These are phyloP conservation scores for Embidobia sp. DNA, from an alignment of 2,888 invertebrate genomes.

Conservation along the genomic window DNA sequence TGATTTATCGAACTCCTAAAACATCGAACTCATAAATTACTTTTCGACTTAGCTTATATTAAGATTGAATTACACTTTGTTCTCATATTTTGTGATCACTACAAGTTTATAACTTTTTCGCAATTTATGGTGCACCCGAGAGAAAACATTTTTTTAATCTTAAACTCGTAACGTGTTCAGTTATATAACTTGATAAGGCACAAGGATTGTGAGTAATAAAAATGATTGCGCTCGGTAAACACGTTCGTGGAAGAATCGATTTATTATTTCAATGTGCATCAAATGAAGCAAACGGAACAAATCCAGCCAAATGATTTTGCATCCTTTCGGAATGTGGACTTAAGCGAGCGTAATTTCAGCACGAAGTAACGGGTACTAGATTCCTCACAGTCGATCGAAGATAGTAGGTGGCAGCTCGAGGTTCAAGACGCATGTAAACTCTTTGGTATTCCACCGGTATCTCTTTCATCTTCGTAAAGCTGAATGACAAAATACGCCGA, in stretches of 20 bases:
- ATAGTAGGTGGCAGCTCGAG: conserved; percentile 34
- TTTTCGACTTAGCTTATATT: too few relatives aligned
- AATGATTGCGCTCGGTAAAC: too few relatives aligned
- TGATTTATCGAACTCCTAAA: too few relatives aligned
- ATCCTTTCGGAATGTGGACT: conserved; percentile 23
- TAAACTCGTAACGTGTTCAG: too few relatives aligned
- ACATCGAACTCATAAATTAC: too few relatives aligned
- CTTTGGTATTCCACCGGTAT: conserved; percentile 55
- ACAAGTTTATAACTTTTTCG: too few relatives aligned
- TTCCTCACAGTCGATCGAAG: conserved; percentile 54
- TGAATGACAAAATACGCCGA: conserved; percentile 53
- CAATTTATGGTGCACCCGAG: too few relatives aligned
- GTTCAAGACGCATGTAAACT: conserved; percentile 51
- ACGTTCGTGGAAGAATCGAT: conserved; percentile 9
- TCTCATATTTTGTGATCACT: too few relatives aligned
- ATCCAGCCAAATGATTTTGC: conserved; percentile 29
- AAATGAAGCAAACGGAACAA: conserved; percentile 9
- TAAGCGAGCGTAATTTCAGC: conserved; percentile 53
- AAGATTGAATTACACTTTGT: too few relatives aligned
- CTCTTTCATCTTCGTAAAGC: conserved; percentile 54
- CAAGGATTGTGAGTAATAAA: too few relatives aligned
- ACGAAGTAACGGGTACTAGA: conserved; percentile 47
- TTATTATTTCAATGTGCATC: background rate
- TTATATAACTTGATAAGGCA: too few relatives aligned
- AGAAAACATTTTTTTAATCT: too few relatives aligned